Base-by-base conservation (phyloP, 1,140 invertebrate genomes). In the Neotoxoptera formosana region DNA sequence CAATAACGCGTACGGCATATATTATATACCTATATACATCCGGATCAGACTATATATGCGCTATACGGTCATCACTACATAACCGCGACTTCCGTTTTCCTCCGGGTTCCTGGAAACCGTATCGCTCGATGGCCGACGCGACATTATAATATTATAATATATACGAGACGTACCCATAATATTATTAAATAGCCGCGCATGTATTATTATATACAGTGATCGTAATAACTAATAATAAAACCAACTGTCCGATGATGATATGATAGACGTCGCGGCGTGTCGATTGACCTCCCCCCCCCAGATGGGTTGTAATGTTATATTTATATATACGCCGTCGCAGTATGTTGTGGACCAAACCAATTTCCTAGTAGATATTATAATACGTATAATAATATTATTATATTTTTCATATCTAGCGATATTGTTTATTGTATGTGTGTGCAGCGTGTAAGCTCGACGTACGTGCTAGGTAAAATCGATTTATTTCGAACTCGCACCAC, bases 381-480 rank as follows among this genome's bases (percentile, higher is more conserved):
- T n/a, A 17, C 1, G 4, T 81, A 76, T 81, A 36, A n/a, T 67
- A n/a, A 30, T 60, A 60, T 9, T 60, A 60, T 25, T 56, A 30
- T 25, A 25, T n/a, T 67, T 67, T 67, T 67, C 60, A 14, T 67
- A 14, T n/a, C 60, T 9, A n/a, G 25, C 60, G 60, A 67, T 67
- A 67, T 67, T 67, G 60, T 67, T n/a, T n/a, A n/a, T n/a, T n/a
- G n/a, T n/a, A n/a, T 67, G 30, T 67, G 30, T 67, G 60, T 14
- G 30, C 30, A 30, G 25, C 60, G 60, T 81, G 17, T 36, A 36
- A 34, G 34, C 34, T 20, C 76, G n/a, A 20, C 76, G 76, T 20
- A 81, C 76, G 76, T 81, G 76, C 20, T 81, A 36, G 76, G 34
- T 34, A 81, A 81, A 81, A 84, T 84, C 81, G 34, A 84, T 84